Conservation (phyloP, 2,113 vertebrate species). For the Aspidoscelis tigris region DNA sequence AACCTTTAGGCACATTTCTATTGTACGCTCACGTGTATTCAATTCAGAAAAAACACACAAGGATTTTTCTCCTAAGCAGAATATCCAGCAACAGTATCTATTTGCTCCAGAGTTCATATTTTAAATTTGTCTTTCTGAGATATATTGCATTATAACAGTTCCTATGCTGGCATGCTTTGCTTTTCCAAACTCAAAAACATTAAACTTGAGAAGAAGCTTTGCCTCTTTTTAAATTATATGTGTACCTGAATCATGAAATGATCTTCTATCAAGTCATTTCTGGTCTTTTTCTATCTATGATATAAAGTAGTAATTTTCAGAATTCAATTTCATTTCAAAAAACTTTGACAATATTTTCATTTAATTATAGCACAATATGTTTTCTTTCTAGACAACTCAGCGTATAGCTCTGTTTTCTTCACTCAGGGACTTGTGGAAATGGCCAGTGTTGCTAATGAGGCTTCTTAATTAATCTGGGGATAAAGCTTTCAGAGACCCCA, state of each 20-base stretch:
- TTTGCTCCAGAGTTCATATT: not conserved
- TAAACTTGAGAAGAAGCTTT: not conserved
- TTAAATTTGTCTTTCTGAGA: rapidly evolving
- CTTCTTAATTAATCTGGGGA: conserved; percentile 3
- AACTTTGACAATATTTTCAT: not conserved
- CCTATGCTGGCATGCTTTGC: not conserved
- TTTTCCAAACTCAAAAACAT: not conserved
- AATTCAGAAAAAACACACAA: not conserved
- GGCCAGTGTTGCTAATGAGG: not conserved
- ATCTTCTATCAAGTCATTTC: not conserved
- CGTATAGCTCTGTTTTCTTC: not conserved
- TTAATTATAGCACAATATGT: rapidly evolving
- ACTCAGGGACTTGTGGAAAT: too few relatives aligned
- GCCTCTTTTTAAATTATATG: not conserved
- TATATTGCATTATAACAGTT: rapidly evolving
- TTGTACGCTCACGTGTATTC: conserved; percentile 17
- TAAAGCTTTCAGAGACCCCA: not conserved
- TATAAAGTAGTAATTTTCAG: not conserved
- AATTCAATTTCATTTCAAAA: rapidly evolving
- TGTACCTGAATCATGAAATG: not conserved
- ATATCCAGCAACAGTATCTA: not conserved
- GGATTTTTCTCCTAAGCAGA: not conserved
- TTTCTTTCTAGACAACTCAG: too few relatives aligned
- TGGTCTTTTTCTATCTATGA: not conserved
- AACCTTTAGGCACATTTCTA: conserved; percentile 24